Evolutionary conservation across 2,888 invertebrate genomes (phyloP), one percentile per base, ranked within the genome.

Genomic region (Pemphredon lugubris): DNA sequence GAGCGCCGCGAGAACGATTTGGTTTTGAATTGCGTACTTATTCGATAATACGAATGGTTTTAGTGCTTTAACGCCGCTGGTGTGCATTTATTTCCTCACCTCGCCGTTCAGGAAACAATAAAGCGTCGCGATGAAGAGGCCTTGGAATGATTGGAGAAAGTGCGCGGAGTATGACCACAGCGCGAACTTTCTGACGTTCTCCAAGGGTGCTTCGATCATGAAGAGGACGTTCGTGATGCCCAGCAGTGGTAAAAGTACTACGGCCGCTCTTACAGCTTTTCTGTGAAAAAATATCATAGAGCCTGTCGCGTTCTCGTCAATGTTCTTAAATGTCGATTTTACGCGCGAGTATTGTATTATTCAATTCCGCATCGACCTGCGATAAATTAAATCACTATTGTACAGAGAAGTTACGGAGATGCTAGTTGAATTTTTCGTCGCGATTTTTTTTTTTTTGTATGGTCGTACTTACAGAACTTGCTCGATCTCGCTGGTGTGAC

Each of bases 51-150:
- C n/a, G n/a, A n/a, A n/a, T n/a, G n/a, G n/a, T n/a, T n/a, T n/a
- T n/a, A n/a, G n/a, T n/a, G n/a, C n/a, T n/a, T n/a, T n/a, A n/a
- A n/a, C n/a, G n/a, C n/a, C n/a, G n/a, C n/a, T n/a, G n/a, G n/a
- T n/a, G n/a, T n/a, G n/a, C n/a, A n/a, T n/a, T n/a, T n/a, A n/a
- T n/a, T n/a, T n/a, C 2, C 70, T 87, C 67, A 96, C 96, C 93
- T 97, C 96, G 73, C 94, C 94, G 83, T 96, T 96, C 53, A 94
- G 89, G 87, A 96, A 96, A 86, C 96, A 97, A 88, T 96, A 96
- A 47, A 96, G 91, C 7, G 94, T 91, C 0, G 96, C 94, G 48
- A 96, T 93, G 87, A 96, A 94, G 79, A 95, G 93, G 30, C 96
- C 96, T 90, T 96, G 96, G 87, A 96, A 96, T 0, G 96, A 95